These are phyloP conservation scores for Achroia grisella DNA, from an alignment of 1,140 invertebrate species.

Conservation along the genomic window DNA sequence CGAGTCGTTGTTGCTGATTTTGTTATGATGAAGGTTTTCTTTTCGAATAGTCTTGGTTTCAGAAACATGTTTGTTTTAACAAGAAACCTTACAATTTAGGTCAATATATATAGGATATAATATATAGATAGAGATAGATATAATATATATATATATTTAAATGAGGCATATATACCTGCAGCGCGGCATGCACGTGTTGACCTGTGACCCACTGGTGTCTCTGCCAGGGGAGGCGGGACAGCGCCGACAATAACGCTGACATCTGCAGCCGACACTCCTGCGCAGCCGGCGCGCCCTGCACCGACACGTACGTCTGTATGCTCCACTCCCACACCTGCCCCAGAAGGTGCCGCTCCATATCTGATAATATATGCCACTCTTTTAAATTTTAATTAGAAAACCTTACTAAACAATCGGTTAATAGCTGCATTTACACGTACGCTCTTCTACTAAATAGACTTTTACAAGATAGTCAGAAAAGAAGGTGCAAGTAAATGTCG, in stretches of 20 bases:
- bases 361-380: too few species aligned
- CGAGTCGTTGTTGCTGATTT: too few species aligned
- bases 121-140: background rate
- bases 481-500: too few species aligned
- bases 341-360: constrained; percentile 24
- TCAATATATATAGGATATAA: too few species aligned
- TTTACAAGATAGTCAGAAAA: too few species aligned
- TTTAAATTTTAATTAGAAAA: too few species aligned
- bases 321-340: constrained; percentile 38
- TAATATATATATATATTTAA: background rate
- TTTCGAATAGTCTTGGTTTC: too few species aligned
- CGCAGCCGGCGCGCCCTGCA: background rate
- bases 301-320: constrained; percentile 12
- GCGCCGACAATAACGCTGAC: background rate
- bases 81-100: too few species aligned
- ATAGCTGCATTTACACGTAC: background rate
- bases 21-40: too few species aligned
- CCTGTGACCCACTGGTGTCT: background rate
- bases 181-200: constrained; percentile 13
- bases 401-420: too few species aligned
- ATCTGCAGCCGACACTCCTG: background rate
- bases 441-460: too few species aligned
- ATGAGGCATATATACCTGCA: constrained; percentile 19
- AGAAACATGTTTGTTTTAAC: too few species aligned
- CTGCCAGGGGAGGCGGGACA: background rate